These are phyloP conservation scores for Dermolepida albohirtum DNA, from an alignment of 2,888 invertebrate species.

Conservation along the genomic window DNA sequence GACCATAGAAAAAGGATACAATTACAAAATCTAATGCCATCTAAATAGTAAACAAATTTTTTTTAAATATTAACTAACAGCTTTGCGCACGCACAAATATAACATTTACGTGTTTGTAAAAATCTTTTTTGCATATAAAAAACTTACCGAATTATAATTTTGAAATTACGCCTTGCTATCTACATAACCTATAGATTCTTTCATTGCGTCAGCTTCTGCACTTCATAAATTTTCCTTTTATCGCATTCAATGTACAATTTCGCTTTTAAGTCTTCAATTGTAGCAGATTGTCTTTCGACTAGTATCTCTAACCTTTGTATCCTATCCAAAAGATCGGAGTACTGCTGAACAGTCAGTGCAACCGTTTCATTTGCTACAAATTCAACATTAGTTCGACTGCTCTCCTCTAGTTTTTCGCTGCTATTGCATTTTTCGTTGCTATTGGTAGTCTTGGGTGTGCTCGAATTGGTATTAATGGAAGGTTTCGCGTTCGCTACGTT, in stretches of 20 bases:
- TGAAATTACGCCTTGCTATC: slow-evolving; percentile 5
- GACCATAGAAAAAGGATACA: no score
- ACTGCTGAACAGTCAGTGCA: slow-evolving; percentile 56
- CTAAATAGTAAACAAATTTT: no score
- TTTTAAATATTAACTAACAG: no score
- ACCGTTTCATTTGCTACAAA: slow-evolving; percentile 34
- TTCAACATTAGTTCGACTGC: slow-evolving; percentile 38
- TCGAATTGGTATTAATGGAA: slow-evolving; percentile 34
- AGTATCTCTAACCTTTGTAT: slow-evolving; percentile 71
- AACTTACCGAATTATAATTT: slow-evolving; percentile 10
- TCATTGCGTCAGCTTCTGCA: slow-evolving; percentile 21
- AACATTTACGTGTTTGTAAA: slow-evolving; percentile 7
- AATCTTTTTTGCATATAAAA: slow-evolving; percentile 21
- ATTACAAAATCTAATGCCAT: no score
- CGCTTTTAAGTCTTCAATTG: slow-evolving; percentile 74
- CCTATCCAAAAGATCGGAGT: slow-evolving; percentile 62
- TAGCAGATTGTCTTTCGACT: slow-evolving; percentile 70
- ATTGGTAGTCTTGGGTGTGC: slow-evolving; percentile 13
- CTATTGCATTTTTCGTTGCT: slow-evolving; percentile 31
- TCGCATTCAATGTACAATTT: slow-evolving; percentile 74
- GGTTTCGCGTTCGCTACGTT: slow-evolving; percentile 45
- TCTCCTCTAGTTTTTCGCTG: slow-evolving; percentile 44
- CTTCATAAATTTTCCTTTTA: slow-evolving; percentile 73
- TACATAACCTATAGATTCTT: slow-evolving; percentile 2
- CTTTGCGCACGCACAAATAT: background rate